Conservation (phyloP, 2,797 vertebrate species). For the Onychomys arenicola region DNA sequence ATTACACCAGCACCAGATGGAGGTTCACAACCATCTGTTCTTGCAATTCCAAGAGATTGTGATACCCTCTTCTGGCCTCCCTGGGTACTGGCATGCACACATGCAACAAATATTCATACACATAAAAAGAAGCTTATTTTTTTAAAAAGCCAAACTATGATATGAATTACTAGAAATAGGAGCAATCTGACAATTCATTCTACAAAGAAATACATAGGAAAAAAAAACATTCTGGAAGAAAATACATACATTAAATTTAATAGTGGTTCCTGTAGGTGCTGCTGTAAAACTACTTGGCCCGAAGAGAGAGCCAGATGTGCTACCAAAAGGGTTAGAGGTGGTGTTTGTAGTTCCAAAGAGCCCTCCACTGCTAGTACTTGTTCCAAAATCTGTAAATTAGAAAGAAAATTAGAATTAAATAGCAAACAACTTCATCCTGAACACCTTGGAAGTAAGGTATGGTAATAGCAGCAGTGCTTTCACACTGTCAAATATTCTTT, state of each 20-base stretch:
- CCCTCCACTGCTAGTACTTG: constrained; percentile 94
- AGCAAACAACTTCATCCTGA: constrained; percentile 49
- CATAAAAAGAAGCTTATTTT: neutral
- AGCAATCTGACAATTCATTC: constrained; percentile 46
- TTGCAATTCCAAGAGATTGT: neutral
- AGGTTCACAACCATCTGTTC: neutral
- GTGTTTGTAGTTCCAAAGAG: constrained; percentile 96
- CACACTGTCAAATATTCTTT: neutral
- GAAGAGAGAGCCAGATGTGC: constrained; percentile 92
- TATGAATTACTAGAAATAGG: neutral
- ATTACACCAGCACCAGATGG: neutral
- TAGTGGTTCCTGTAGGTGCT: constrained; percentile 94
- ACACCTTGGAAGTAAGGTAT: neutral
- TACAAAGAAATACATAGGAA: constrained; percentile 50
- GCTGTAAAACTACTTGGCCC: constrained; percentile 93
- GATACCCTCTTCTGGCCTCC: neutral
- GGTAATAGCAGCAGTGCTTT: neutral
- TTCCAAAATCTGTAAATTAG: constrained; percentile 92
- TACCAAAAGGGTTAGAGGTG: constrained; percentile 95
- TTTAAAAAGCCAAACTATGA: constrained; percentile 28
- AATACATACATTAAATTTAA: constrained; percentile 96
- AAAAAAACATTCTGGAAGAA: neutral
- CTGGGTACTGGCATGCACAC: neutral
- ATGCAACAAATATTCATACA: neutral
- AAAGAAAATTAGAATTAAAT: constrained; percentile 37